Base-by-base conservation (phyloP, 2,888 invertebrate species). In the Cheilosia variabilis region DNA sequence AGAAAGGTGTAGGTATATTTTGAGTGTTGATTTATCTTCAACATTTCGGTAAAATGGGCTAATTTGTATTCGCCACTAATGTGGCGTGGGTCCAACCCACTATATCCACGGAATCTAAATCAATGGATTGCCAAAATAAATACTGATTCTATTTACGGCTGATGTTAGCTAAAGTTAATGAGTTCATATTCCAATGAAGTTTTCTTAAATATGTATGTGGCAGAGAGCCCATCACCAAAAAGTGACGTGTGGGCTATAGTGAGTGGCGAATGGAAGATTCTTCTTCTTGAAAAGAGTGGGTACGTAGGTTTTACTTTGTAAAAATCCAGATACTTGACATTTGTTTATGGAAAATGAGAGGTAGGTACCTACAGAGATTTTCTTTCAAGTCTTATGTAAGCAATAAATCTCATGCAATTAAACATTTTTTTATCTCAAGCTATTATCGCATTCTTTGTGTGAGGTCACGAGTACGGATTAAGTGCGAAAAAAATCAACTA, bases 321-420 rank as follows among this genome's bases (percentile, higher is more conserved):
- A 13, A 37, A 37, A 4, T 37, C 13, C 9, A 37, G 4, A 37
- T 13, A 41, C 52, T 53, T 55, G 41, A n/a, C 2, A 50, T 65
- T 65, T 50, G 10, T 24, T 5, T 66, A 41, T 22, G 52, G 10
- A 37, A 24, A 53, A 27, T 24, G 24, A 31, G 2, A n/a, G 3
- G 3, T 10, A 37, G 10, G 2, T 2, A 34, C 10, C 37, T 13
- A 37, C 13, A 13, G 31, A 55, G 55, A 43, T 31, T 68, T 43
- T 43, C 41, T 27, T 45, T 17, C 5, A 45, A 2, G 45, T 45
- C 68, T 68, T 55, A 43, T 55, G 19, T 55, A 68, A 68, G 68
- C 53, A 55, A 24, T 37, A 10, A 65, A 50, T n/a, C n/a, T n/a
- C 17, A 4, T 6, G 31, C 68, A 68, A 68, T 57, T 68, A 57